Evolutionary conservation across 2,113 vertebrate genomes (phyloP).

Genomic region (Saccopteryx leptura): DNA sequence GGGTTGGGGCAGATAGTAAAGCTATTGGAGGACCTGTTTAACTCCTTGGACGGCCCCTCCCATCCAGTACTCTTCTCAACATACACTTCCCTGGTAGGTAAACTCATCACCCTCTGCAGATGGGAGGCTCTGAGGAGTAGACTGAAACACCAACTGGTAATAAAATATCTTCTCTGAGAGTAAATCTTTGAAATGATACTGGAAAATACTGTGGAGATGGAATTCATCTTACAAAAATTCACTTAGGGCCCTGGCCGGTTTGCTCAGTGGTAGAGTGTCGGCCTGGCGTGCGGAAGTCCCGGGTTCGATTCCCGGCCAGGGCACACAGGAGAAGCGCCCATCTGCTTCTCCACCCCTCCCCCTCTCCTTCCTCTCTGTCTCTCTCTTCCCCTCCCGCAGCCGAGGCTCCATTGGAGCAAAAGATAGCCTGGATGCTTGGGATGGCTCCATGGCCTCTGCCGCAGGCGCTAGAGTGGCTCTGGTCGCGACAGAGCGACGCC

Average conservation of each 20-base stretch:
- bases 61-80: neutral
- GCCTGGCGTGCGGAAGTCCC: no score
- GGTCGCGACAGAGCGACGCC: no score
- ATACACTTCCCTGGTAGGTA: neutral
- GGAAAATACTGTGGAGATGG: neutral
- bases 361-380: no score
- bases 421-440: no score
- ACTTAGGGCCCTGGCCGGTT: neutral
- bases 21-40: neutral
- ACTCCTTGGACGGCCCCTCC: neutral
- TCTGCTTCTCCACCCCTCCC: no score
- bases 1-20: neutral
- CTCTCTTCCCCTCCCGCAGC: no score
- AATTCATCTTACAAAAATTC: slow-evolving; percentile 8
- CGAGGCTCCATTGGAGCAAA: no score
- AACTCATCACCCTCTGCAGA: neutral
- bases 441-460: no score
- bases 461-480: no score
- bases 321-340: no score
- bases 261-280: no score
- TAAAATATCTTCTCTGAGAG: slow-evolving; percentile 41
- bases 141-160: neutral
- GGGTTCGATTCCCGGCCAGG: no score
- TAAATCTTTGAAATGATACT: slow-evolving; percentile 31
- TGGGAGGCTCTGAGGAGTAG: neutral